phyloP scores from a whole-genome alignment of 2,797 vertebrate species.

The Morus bassanus region DNA sequence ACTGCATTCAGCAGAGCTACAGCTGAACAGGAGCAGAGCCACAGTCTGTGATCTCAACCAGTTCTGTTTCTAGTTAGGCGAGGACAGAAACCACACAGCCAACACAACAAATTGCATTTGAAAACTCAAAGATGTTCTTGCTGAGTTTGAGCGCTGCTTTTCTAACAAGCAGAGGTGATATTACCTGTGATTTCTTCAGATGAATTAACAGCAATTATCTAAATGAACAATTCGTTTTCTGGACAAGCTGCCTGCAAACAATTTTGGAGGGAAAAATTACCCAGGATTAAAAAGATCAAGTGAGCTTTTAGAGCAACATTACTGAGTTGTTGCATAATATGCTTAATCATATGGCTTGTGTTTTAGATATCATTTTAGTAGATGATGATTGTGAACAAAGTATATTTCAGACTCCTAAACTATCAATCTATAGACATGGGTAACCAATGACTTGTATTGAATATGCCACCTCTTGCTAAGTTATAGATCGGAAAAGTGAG shows the following conservation, averaged over 20 bases:
- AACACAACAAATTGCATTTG: background rate
- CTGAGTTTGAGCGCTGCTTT: background rate
- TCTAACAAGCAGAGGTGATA: background rate
- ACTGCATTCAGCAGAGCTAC: background rate
- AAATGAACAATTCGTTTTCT: background rate
- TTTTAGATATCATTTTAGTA: background rate
- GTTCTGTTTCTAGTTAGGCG: background rate
- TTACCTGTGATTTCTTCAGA: background rate
- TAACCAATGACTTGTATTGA: background rate
- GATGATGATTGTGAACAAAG: background rate
- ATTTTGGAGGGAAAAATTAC: fast-evolving
- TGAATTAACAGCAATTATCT: background rate
- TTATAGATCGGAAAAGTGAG: background rate
- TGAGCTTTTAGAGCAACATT: background rate
- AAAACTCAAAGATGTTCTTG: background rate
- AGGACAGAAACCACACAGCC: background rate
- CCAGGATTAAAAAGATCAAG: background rate
- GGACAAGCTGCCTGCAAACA: background rate
- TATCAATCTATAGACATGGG: background rate
- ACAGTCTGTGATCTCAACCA: background rate
- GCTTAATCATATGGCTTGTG: background rate
- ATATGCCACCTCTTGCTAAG: background rate
- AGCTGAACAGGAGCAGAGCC: background rate
- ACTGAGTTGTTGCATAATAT: background rate
- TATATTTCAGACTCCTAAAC: background rate